Evolutionary conservation across 2,797 vertebrate species (phyloP).

Genomic region (Labeo calbasu): DNA sequence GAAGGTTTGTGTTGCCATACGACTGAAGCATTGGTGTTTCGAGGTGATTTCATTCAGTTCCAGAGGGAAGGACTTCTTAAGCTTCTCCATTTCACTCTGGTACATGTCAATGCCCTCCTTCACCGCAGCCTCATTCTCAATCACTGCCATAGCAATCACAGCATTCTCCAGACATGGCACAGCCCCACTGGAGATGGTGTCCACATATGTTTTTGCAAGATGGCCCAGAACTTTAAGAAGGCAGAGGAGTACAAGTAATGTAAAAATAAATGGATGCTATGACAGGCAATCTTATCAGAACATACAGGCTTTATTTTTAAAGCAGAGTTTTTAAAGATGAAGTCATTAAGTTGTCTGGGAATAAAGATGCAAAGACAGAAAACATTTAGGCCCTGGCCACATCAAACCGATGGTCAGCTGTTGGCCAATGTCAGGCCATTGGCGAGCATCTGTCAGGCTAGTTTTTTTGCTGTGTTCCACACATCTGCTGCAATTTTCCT

Average conservation of each 20-base stretch:
- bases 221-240: conserved; percentile 61
- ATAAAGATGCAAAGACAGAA: background rate
- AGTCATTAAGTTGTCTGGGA: background rate
- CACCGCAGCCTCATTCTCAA: conserved; percentile 64
- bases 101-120: conserved; percentile 57
- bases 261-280: background rate
- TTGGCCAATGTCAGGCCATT: no score
- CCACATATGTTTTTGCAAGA: conserved; percentile 63
- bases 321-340: background rate
- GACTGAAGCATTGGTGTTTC: conserved; percentile 57
- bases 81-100: conserved; percentile 60
- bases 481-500: no score
- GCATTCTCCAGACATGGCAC: conserved; percentile 67
- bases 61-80: conserved; percentile 55
- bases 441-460: no score
- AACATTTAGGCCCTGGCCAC: no score
- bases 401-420: no score
- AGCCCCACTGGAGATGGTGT: conserved; percentile 62
- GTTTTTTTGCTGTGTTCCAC: no score
- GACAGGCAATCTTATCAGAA: background rate
- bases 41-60: conserved; percentile 52
- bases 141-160: conserved; percentile 60
- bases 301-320: background rate
- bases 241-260: background rate
- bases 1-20: conserved; percentile 57